These are phyloP conservation scores for Drosophila antonietae DNA, from an alignment of 2,888 invertebrate genomes.

Conservation along the genomic window DNA sequence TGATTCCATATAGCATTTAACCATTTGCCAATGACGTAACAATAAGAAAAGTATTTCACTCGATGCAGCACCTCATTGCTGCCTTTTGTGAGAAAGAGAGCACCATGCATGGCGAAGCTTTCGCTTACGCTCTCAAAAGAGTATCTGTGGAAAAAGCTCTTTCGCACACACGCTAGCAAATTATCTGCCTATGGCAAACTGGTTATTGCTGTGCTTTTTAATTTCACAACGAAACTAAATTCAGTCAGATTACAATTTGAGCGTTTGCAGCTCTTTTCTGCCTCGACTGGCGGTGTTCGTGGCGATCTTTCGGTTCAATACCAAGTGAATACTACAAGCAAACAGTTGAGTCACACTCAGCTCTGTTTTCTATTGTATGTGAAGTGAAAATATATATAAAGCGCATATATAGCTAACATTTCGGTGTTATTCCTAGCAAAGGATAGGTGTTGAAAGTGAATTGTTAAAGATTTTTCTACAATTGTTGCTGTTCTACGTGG, in stretches of 20 bases:
- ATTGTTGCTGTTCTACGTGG: constrained; percentile 54
- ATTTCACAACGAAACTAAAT: constrained; percentile 83
- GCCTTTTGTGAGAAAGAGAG: constrained; percentile 25
- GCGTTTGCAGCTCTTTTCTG: constrained; percentile 43
- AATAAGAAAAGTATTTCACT: background rate
- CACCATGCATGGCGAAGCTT: constrained; percentile 13
- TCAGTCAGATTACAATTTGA: constrained; percentile 33
- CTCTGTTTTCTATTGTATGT: constrained; percentile 41
- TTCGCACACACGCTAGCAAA: constrained; percentile 28
- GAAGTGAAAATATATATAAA: constrained; percentile 41
- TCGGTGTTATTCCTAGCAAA: constrained; percentile 30
- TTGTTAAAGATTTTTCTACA: background rate
- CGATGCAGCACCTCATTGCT: constrained; percentile 18
- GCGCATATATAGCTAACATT: constrained; percentile 7
- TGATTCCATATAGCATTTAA: background rate
- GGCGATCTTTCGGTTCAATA: constrained; percentile 41
- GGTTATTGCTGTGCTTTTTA: constrained; percentile 70
- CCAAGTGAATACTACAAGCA: constrained; percentile 57
- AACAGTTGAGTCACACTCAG: constrained; percentile 60
- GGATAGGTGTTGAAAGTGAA: constrained; percentile 30
- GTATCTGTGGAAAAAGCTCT: constrained; percentile 35
- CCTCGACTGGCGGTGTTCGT: constrained; percentile 10
- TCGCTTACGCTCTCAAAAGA: constrained; percentile 5
- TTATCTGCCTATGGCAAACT: constrained; percentile 67
- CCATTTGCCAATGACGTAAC: constrained; percentile 14